Conservation (phyloP, 2,797 vertebrate species). For the Myoxocephalus aenaeus region DNA sequence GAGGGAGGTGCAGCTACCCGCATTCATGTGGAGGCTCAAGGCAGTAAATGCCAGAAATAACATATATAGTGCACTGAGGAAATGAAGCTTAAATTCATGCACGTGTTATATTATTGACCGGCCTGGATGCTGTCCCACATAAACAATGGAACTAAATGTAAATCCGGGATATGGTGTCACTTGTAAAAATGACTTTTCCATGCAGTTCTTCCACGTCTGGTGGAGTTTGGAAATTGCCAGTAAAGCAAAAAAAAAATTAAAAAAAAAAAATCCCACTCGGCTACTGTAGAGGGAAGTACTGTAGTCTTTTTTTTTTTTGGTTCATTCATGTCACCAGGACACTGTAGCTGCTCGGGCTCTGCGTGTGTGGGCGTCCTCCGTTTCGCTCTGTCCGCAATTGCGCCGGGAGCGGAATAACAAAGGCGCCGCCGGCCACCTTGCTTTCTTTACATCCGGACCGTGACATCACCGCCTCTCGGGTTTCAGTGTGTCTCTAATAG, state of each 20-base stretch:
- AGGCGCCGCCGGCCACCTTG: constrained; percentile 6
- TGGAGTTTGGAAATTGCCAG: constrained; percentile 21
- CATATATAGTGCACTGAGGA: constrained; percentile 20
- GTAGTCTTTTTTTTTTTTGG: neutral
- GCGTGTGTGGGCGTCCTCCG: neutral
- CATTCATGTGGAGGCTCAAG: constrained; percentile 17
- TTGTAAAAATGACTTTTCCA: neutral
- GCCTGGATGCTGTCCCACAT: constrained; percentile 36
- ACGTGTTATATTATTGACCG: constrained; percentile 30
- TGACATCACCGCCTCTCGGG: constrained; percentile 89
- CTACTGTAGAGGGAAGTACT: neutral
- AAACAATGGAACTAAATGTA: constrained; percentile 31
- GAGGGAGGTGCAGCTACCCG: constrained; percentile 45
- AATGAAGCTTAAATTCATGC: constrained; percentile 34
- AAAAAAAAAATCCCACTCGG: neutral
- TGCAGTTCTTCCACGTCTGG: constrained; percentile 9
- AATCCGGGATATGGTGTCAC: constrained; percentile 31
- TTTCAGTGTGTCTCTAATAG: constrained; percentile 69
- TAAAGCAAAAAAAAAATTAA: neutral
- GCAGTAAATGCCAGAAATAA: constrained; percentile 43
- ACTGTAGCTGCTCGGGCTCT: neutral
- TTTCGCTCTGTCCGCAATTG: too few relatives aligned
- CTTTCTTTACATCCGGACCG: constrained; percentile 71
- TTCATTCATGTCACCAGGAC: neutral
- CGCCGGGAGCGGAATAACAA: neutral